Base-by-base conservation (phyloP, 2,113 vertebrate genomes). In the Grallaria varia region DNA sequence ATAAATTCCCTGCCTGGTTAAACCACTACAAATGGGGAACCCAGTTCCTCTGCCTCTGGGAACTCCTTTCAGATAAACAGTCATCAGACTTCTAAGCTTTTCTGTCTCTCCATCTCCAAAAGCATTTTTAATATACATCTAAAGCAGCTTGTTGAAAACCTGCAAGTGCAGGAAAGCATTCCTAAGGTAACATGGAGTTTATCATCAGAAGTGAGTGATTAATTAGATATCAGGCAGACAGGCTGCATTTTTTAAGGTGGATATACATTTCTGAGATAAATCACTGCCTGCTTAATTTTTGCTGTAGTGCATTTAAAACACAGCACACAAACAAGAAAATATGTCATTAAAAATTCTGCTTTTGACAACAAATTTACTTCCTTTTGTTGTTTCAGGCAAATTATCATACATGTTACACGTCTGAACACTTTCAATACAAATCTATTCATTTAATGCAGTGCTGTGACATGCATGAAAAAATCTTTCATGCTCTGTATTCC, bases 101-200 rank as follows among this genome's bases (percentile, higher is more conserved):
- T 97, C 90, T 84, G 88, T 55, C 74, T 96, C 92, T 92, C 53
- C 28, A 47, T 63, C 68, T 91, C 89, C 85, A 89, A 96, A 97
- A 96, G 74, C 63, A 59, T 92, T 96, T 95, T 96, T 91, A 96
- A 95, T 94, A 92, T 44, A 73, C 62, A 90, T 59, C 74, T 96
- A 92, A 97, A 97, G 82, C 63, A 83, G 64, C 73, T 90, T 95
- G 74, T 76, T 10, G 79, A 93, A 75, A 84, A 58, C 59, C 53
- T 83, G 56, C 71, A 58, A 58, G n/a, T 64, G n/a, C 47, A 69
- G 63, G 93, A 87, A 50, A 93, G 47, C 59, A 74, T 78, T 89
- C 78, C 71, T 73, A 42, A 10, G 0, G 1, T 45, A 69, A 56
- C 31, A 14, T 15, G 0, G 5, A 66, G 52, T 80, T 86, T 31